Evolutionary conservation across 2,797 vertebrate species (phyloP), one percentile per base, ranked within the genome.

Genomic region (Gorsachius magnificus): DNA sequence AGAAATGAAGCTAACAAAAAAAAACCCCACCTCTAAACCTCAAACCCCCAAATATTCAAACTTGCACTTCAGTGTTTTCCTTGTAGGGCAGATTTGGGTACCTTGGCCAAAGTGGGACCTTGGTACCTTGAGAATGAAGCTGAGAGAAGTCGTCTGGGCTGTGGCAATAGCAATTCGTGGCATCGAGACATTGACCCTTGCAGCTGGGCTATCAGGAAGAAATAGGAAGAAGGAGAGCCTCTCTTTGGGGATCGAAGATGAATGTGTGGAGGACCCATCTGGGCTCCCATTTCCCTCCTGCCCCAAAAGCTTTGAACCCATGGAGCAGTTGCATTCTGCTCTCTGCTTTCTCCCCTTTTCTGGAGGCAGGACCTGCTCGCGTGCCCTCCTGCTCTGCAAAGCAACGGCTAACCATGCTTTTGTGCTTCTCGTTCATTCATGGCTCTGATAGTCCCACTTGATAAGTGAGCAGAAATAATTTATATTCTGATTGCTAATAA

Each of bases 401-500:
- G 36, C 1, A 1, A 19, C 53, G 19, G 5, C 1, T 50, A 25
- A 3, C 15, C 17, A 12, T 38, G 16, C 19, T 53, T 6, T n/a
- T 72, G 46, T 38, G 46, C 13, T 13, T 80, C 48, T 80, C 3
- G 1, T 63, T 70, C 43, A 3, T 26, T 74, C 0, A 0, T n/a
- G 25, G 2, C 20, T 89, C 60, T 80, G 50, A 26, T 57, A 22
- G 9, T 75, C 9, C 22, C 25, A n/a, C 14, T 70, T 28, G 0
- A 9, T 26, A 56, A 58, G 71, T 22, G n/a, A 78, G n/a, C n/a
- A 48, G 24, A 53, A 84, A n/a, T 41, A 0, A 38, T 86, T 86
- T 78, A 8, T 50, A 7, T 60, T 70, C 36, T 11, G 22, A 0
- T 43, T 50, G n/a, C 24, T 81, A n/a, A 5, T 20, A 19, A 57